phyloP scores from a whole-genome alignment of 2,113 vertebrate species.

The Planiliza haematocheilus region DNA sequence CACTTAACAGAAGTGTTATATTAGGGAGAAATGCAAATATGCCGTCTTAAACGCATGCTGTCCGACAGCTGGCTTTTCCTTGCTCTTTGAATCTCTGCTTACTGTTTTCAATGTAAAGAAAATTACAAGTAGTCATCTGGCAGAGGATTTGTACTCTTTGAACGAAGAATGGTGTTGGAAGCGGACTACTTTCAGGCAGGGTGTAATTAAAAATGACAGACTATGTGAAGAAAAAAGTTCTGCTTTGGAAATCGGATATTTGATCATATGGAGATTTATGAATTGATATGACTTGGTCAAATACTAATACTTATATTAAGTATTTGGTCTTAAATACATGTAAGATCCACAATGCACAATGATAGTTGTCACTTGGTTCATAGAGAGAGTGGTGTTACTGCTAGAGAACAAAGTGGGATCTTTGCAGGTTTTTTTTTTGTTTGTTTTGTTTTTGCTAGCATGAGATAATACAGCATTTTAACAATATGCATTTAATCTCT shows the following conservation, averaged over 20 bases:
- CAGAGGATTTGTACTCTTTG: conserved; percentile 63
- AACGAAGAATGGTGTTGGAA: conserved; percentile 55
- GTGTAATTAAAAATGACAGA: conserved; percentile 60
- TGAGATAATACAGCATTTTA: too few relatives aligned
- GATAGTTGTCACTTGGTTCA: too few relatives aligned
- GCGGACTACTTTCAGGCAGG: conserved; percentile 20
- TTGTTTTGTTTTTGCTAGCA: too few relatives aligned
- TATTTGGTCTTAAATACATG: not conserved
- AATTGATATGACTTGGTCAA: too few relatives aligned
- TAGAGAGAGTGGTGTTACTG: too few relatives aligned
- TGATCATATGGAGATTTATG: conserved; percentile 10
- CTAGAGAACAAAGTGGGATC: too few relatives aligned
- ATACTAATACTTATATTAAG: not conserved
- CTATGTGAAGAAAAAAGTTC: conserved; percentile 23
- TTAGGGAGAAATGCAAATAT: conserved; percentile 80
- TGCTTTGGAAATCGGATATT: conserved; percentile 19
- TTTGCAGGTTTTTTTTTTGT: too few relatives aligned
- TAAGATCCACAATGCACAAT: too few relatives aligned
- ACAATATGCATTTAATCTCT: too few relatives aligned
- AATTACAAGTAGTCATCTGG: conserved; percentile 70
- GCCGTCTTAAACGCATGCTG: conserved; percentile 71
- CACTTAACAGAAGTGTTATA: conserved; percentile 80
- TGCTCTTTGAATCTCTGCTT: conserved; percentile 53
- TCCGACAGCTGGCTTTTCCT: conserved; percentile 68
- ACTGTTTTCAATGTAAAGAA: conserved; percentile 75